These are phyloP conservation scores for Bungarus multicinctus DNA, from an alignment of 2,113 vertebrate species.

Conservation along the genomic window DNA sequence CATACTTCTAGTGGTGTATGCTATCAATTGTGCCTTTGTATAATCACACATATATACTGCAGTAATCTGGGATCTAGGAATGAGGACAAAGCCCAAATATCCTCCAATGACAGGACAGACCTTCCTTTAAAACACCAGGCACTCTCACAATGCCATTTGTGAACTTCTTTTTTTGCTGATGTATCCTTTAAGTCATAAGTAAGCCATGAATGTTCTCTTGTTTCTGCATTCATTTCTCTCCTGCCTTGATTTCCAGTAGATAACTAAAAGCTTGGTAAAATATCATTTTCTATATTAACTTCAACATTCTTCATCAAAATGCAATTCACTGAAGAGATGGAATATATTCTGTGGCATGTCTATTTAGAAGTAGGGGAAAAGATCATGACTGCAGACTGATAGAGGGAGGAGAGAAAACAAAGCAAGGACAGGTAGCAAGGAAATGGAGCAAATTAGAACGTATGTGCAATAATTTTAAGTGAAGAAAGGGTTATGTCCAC, in stretches of 20 bases:
- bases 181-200: background rate
- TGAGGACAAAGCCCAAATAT: background rate
- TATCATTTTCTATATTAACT: constrained; percentile 14
- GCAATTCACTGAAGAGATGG: constrained; percentile 32
- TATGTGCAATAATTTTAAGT: background rate
- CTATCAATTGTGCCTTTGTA: background rate
- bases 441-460: constrained; percentile 28
- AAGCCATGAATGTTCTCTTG: background rate
- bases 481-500: background rate
- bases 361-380: background rate
- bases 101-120: background rate
- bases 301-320: constrained; percentile 34
- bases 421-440: background rate
- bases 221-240: constrained; percentile 38
- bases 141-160: background rate
- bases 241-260: constrained; percentile 11
- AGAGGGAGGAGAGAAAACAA: background rate
- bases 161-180: constrained; percentile 12
- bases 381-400: background rate
- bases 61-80: background rate
- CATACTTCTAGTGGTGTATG: background rate
- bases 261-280: constrained; percentile 38
- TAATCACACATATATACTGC: background rate
- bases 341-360: background rate
- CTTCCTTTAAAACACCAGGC: background rate